Evolutionary conservation across 2,113 vertebrate species (phyloP), one percentile per base, ranked within the genome.

Genomic region (Cephalopholis sonnerati): DNA sequence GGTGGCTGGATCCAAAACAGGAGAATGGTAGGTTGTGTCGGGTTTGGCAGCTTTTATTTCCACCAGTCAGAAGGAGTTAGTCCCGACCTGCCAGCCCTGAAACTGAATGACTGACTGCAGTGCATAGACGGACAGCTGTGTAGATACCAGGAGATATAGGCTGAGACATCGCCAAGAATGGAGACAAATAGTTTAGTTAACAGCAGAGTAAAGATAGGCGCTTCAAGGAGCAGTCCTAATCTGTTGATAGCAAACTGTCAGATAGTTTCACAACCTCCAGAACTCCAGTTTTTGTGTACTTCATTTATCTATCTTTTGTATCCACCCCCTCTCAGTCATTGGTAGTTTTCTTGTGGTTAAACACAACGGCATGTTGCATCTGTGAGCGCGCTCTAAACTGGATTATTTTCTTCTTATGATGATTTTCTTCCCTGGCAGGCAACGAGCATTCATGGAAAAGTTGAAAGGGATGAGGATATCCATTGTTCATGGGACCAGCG

Each of bases 31-130:
- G 58, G 27, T 27, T 78, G 36, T 58, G 63, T 64, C 12, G 5
- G 76, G 32, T 24, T 55, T 72, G 75, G 66, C 51, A 78, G 76
- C 32, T 73, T 88, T 80, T 83, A 64, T 90, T 87, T 85, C 27
- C 79, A 55, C 16, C 55, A 75, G 72, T 58, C 61, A 61, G 74
- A 67, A 65, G 39, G 70, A 63, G 80, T 86, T 77, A 59, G 75
- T 64, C 67, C 57, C 39, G 77, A 89, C 76, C 63, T 86, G 61
- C 32, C 50, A 65, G 58, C 54, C 75, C 46, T 81, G 81, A 77
- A 86, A 79, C 39, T 55, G 36, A 64, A 27, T 82, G 90, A 84
- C 75, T 87, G 84, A 87, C 77, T 59, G 69, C 10, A 13, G 55
- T n/a, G 53, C 72, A 55, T 22, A 67, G 65, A 50, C 18, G 12